phyloP scores from a whole-genome alignment of 2,888 invertebrate genomes.

The Heliconius ismenius region DNA sequence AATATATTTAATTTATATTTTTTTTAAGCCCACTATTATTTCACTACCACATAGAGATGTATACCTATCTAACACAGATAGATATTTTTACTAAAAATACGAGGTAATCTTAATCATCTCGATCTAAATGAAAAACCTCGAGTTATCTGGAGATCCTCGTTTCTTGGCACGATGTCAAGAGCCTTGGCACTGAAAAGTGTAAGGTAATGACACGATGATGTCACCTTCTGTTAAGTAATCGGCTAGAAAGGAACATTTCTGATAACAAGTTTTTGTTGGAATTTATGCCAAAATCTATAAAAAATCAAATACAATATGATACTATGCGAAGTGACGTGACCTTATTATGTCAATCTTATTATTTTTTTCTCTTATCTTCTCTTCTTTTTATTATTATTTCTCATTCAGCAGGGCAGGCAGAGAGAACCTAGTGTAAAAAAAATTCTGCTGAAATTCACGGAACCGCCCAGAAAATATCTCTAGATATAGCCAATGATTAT shows the following conservation, averaged over 20 bases:
- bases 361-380: no score
- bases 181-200: neutral
- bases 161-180: conserved; percentile 17
- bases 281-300: neutral
- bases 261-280: neutral
- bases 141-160: neutral
- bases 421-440: no score
- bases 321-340: no score
- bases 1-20: neutral
- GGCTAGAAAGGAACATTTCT: neutral
- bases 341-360: no score
- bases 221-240: neutral
- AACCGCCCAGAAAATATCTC: no score
- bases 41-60: neutral
- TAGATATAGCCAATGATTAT: no score
- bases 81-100: neutral
- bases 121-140: conserved; percentile 5
- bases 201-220: conserved; percentile 7
- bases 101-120: neutral
- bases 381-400: no score
- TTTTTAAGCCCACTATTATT: neutral
- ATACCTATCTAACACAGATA: neutral
- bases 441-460: no score
- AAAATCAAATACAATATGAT: no score
- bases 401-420: no score